phyloP scores from a whole-genome alignment of 2,113 vertebrate genomes.

The Scytalopus superciliaris region DNA sequence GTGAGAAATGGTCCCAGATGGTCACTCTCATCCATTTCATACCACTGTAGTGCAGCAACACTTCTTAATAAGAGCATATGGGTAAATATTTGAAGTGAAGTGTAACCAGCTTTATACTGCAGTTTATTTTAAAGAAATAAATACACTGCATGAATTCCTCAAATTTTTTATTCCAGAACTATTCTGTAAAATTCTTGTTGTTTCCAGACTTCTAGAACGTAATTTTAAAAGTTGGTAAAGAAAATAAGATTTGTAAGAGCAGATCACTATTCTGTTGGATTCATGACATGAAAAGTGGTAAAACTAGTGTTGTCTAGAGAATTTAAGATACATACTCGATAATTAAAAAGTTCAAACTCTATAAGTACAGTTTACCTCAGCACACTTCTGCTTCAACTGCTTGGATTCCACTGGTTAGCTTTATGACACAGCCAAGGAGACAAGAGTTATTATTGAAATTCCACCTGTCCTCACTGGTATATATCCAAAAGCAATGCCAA shows the following conservation, averaged over 20 bases:
- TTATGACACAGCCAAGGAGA: neutral
- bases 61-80: conserved; percentile 13
- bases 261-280: neutral
- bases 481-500: neutral
- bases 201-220: neutral
- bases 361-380: neutral
- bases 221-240: conserved; percentile 3
- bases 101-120: conserved; percentile 48
- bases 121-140: conserved; percentile 68
- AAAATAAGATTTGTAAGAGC: neutral
- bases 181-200: conserved; percentile 57
- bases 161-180: conserved; percentile 47
- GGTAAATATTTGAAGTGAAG: conserved; percentile 2
- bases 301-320: neutral
- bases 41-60: neutral
- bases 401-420: neutral
- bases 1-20: conserved; percentile 25
- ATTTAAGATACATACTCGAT: neutral
- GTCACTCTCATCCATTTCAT: neutral
- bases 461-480: conserved; percentile 24
- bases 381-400: neutral
- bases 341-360: neutral
- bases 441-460: conserved; percentile 35
- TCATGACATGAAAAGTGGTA: neutral
- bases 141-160: conserved; percentile 50